Percentiles rank a stretch among this genome's conserved stretches.
Evolutionary conservation across 2,113 vertebrate genomes (phyloP).

Genomic region (Ellobius talpinus): DNA sequence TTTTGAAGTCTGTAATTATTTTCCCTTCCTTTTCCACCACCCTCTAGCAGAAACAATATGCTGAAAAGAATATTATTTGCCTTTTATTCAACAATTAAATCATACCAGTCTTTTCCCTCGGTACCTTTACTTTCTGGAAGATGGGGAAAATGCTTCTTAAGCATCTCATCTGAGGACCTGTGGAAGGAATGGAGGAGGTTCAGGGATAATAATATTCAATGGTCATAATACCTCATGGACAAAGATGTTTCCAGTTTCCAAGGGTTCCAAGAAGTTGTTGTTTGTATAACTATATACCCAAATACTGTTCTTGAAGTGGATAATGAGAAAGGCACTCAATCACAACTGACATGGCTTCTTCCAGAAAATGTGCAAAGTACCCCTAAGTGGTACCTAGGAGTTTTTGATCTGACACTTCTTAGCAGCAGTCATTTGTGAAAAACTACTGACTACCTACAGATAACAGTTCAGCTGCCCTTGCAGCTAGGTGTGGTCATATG

Average conservation of each 20-base stretch:
- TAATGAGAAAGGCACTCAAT: background rate
- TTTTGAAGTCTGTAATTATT: conserved; percentile 69
- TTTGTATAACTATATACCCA: background rate
- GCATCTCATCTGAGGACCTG: background rate
- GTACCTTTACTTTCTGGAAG: background rate
- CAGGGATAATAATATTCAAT: background rate
- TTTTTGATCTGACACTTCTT: background rate
- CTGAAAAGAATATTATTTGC: conserved; percentile 1
- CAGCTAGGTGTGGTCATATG: background rate
- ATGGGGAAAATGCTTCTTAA: background rate
- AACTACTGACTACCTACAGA: background rate
- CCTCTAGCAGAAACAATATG: background rate
- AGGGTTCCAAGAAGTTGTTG: background rate
- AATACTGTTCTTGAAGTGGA: background rate
- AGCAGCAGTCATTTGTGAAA: background rate
- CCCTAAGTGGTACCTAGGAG: background rate
- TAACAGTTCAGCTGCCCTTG: background rate
- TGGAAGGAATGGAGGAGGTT: background rate
- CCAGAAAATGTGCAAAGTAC: background rate
- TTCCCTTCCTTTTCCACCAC: background rate
- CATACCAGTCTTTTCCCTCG: background rate
- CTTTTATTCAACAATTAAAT: conserved; percentile 60
- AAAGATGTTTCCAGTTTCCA: background rate
- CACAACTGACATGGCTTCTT: background rate
- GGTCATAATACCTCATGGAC: background rate